Evolutionary conservation across 2,888 invertebrate genomes (phyloP).

Genomic region (Laspeyria flexula): DNA sequence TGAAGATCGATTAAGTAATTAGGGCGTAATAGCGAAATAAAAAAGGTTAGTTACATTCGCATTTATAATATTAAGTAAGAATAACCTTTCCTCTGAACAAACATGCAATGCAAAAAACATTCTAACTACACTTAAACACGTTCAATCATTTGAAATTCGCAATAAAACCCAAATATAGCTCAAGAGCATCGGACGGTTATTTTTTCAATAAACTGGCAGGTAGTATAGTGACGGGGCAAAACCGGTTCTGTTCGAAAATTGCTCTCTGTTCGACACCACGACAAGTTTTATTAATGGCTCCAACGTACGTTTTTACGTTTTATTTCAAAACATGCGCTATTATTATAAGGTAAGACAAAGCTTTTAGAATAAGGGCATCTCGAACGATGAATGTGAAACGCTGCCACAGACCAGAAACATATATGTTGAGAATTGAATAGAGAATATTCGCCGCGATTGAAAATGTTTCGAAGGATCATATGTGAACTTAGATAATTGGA

Average conservation of each 20-base stretch:
- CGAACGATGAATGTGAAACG: too few relatives aligned
- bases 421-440: too few relatives aligned
- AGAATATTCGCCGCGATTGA: too few relatives aligned
- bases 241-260: constrained; percentile 57
- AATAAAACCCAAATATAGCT: constrained; percentile 8
- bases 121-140: not conserved
- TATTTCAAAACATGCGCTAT: not conserved
- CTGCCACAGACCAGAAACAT: too few relatives aligned
- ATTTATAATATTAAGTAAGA: too few relatives aligned
- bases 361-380: not conserved
- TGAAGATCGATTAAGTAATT: too few relatives aligned
- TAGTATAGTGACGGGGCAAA: constrained; percentile 37
- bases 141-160: constrained; percentile 3
- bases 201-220: constrained; percentile 42
- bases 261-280: constrained; percentile 5
- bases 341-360: not conserved
- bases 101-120: too few relatives aligned
- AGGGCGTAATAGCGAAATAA: too few relatives aligned
- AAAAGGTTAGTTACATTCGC: too few relatives aligned
- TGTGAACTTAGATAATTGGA: too few relatives aligned
- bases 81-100: too few relatives aligned
- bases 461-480: too few relatives aligned
- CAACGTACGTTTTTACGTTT: not conserved
- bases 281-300: constrained; percentile 9
- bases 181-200: constrained; percentile 1